Percentiles rank a stretch among this genome's conserved stretches.
Conservation (phyloP, 2,888 invertebrate species). For the Dynastes grantii region DNA sequence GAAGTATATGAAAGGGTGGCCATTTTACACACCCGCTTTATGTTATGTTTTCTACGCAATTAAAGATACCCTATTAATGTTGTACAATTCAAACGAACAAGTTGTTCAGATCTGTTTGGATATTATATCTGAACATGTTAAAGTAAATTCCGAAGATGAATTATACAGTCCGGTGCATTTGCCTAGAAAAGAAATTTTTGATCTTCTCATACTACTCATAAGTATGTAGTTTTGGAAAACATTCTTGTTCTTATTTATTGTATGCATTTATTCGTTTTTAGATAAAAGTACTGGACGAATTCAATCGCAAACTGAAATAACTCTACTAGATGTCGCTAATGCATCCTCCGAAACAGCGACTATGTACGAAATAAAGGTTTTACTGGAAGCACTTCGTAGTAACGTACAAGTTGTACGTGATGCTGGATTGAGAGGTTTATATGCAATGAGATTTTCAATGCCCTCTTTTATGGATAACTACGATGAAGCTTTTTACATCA, state of each 20-base stretch:
- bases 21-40: conserved; percentile 83
- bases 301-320: conserved; percentile 85
- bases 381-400: conserved; percentile 85
- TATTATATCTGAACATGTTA: conserved; percentile 83
- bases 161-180: conserved; percentile 83
- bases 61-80: conserved; percentile 74
- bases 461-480: conserved; percentile 75
- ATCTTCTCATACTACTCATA: conserved; percentile 84
- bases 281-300: conserved; percentile 79
- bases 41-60: conserved; percentile 88
- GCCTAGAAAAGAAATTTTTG: conserved; percentile 87
- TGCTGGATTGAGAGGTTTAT: conserved; percentile 83
- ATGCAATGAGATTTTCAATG: conserved; percentile 77
- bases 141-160: conserved; percentile 69
- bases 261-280: conserved; percentile 59
- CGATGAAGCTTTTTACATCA: conserved; percentile 76
- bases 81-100: conserved; percentile 41
- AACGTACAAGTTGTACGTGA: conserved; percentile 83
- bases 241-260: background rate
- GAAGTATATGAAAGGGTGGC: conserved; percentile 57
- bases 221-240: conserved; percentile 70
- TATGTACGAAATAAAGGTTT: conserved; percentile 80
- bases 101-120: conserved; percentile 69
- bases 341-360: conserved; percentile 79
- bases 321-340: conserved; percentile 84